These are phyloP conservation scores for Pangasius mekongensis DNA, from an alignment of 2,797 vertebrate genomes.

Conservation along the genomic window DNA sequence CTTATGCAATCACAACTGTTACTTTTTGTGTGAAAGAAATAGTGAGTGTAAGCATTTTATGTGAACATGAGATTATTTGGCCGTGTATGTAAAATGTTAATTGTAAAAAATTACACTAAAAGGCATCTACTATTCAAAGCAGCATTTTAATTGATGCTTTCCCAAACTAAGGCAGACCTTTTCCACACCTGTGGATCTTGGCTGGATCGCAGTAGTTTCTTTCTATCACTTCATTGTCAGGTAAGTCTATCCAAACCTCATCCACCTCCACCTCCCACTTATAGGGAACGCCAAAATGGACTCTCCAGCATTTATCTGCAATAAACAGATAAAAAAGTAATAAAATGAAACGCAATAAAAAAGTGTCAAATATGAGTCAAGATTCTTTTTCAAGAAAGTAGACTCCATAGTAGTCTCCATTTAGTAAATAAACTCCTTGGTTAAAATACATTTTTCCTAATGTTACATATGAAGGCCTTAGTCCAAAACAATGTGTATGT, in stretches of 20 bases:
- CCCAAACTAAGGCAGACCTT: not conserved
- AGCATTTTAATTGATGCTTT: not conserved
- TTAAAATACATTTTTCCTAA: not conserved
- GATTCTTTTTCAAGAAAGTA: not conserved
- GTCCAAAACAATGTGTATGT: not conserved
- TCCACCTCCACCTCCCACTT: slow-evolving; percentile 59
- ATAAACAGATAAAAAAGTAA: too few relatives aligned
- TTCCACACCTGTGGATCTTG: slow-evolving; percentile 49
- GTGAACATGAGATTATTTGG: not conserved
- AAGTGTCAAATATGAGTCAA: not conserved
- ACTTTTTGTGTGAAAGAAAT: too few relatives aligned
- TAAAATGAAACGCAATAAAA: slow-evolving; percentile 17
- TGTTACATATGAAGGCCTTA: not conserved
- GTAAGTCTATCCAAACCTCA: slow-evolving; percentile 45
- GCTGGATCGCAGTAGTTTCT: slow-evolving; percentile 57
- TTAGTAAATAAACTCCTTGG: not conserved
- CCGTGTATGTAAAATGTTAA: too few relatives aligned
- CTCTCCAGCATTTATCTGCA: slow-evolving; percentile 53
- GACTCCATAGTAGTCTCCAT: not conserved
- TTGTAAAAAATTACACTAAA: not conserved
- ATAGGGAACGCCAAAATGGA: slow-evolving; percentile 60
- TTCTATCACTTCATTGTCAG: slow-evolving; percentile 56
- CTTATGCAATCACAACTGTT: too few relatives aligned
- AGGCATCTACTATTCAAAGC: not conserved
- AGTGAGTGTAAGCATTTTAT: too few relatives aligned